A percentile compares a stretch with the other conserved stretches of the same genome.
Conservation (phyloP, 2,888 invertebrate species). For the Leptarthrus brevirostris region DNA sequence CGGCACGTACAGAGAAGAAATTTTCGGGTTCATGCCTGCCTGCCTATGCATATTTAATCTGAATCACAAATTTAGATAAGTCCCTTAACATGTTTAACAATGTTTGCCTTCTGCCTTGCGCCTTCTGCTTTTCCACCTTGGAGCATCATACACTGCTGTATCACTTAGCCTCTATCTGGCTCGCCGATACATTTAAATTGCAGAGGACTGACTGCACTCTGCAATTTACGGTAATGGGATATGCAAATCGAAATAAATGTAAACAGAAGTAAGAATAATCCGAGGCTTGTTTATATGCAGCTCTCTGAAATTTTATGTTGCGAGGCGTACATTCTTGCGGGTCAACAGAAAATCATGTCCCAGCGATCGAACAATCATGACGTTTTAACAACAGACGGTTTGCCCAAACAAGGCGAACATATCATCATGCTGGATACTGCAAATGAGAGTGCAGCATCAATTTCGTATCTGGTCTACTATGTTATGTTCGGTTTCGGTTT, state of each 20-base stretch:
- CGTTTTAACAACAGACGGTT: slow-evolving; percentile 37
- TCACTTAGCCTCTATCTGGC: slow-evolving; percentile 21
- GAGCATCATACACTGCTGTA: slow-evolving; percentile 10
- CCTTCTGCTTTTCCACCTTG: slow-evolving; percentile 29
- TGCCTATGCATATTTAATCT: slow-evolving; percentile 51
- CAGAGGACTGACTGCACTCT: slow-evolving; percentile 47
- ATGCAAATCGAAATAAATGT: slow-evolving; percentile 54
- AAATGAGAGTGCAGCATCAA: slow-evolving; percentile 39
- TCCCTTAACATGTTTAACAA: slow-evolving; percentile 54
- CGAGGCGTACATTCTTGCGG: slow-evolving; percentile 29
- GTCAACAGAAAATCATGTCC: slow-evolving; percentile 38
- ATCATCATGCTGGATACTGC: slow-evolving; percentile 39
- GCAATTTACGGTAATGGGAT: slow-evolving; percentile 53
- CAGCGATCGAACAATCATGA: slow-evolving; percentile 31
- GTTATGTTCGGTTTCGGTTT: too few species aligned
- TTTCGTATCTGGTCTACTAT: too few species aligned
- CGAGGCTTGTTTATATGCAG: slow-evolving; percentile 52
- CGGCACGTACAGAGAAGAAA: slow-evolving; percentile 44
- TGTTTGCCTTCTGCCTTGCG: slow-evolving; percentile 48
- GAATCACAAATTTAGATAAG: slow-evolving; percentile 55
- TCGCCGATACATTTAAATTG: slow-evolving; percentile 51
- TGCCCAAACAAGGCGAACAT: slow-evolving; percentile 41
- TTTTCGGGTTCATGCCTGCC: slow-evolving; percentile 44
- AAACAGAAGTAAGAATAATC: slow-evolving; percentile 54
- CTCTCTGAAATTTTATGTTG: slow-evolving; percentile 42